phyloP scores from a whole-genome alignment of 92 coral and sea anemone genomes.

The Montipora capitata region DNA sequence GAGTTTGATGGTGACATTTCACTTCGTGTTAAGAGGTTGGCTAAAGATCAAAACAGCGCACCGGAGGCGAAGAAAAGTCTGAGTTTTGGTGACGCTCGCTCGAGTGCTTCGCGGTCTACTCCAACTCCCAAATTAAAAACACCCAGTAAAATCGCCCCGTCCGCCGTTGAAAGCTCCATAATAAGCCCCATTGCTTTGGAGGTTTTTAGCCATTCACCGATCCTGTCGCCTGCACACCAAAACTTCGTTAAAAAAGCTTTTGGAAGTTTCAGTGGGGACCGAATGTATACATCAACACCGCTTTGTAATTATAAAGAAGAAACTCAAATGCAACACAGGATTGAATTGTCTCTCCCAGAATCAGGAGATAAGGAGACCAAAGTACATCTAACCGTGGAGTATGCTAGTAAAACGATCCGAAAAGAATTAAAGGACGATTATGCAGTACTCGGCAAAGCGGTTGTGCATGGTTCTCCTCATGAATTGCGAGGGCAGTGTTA shows the following conservation, averaged over 20 bases:
- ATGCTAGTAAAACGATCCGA: slow-evolving; percentile 68
- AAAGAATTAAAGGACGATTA: slow-evolving; percentile 46
- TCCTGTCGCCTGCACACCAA: not conserved
- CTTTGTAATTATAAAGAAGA: not conserved
- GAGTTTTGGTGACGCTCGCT: not conserved
- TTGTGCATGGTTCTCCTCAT: slow-evolving; percentile 53
- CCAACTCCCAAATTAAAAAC: not conserved
- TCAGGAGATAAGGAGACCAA: slow-evolving; percentile 33
- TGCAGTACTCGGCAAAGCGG: slow-evolving; percentile 55
- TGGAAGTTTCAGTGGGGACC: slow-evolving; percentile 5
- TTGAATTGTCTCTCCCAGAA: not conserved
- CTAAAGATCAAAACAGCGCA: not conserved
- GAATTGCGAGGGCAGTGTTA: slow-evolving; percentile 64
- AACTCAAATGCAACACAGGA: not conserved
- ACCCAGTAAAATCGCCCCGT: not conserved
- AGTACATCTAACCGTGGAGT: slow-evolving; percentile 50
- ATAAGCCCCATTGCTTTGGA: not conserved
- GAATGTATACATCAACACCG: slow-evolving; percentile 23
- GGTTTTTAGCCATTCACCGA: slow-evolving; percentile 8
- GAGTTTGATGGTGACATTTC: slow-evolving; percentile 3
- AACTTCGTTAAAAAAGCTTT: not conserved
- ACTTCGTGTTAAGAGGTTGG: not conserved
- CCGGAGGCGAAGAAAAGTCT: slow-evolving; percentile 25
- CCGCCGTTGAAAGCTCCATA: not conserved
- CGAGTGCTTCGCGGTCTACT: not conserved